These are phyloP conservation scores for Chloroceryle aenea DNA, from an alignment of 2,113 vertebrate genomes.

Conservation along the genomic window DNA sequence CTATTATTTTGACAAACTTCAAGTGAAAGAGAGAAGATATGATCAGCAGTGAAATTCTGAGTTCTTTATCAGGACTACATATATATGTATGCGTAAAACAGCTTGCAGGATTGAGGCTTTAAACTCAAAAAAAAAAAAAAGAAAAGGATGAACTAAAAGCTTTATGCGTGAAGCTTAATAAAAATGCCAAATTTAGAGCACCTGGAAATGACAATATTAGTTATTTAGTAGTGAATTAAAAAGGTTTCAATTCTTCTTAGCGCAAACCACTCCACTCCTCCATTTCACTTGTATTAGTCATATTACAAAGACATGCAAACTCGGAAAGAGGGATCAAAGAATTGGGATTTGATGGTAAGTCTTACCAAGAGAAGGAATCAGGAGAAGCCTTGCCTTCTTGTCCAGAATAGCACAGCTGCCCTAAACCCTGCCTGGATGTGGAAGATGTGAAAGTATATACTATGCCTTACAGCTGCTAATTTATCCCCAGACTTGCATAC, in stretches of 20 bases:
- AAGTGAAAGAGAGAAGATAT: conserved; percentile 20
- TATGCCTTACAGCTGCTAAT: background rate
- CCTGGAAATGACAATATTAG: background rate
- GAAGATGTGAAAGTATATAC: background rate
- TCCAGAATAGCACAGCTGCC: background rate
- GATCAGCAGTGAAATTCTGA: conserved; percentile 2
- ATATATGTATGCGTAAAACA: background rate
- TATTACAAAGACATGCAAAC: background rate
- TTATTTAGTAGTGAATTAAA: background rate
- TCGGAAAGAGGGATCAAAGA: background rate
- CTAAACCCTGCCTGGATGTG: background rate
- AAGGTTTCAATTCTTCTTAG: background rate
- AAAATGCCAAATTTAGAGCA: background rate
- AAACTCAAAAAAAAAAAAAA: background rate
- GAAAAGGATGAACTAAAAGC: background rate
- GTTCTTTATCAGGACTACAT: background rate
- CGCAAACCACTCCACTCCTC: fast-evolving
- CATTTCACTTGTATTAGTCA: background rate
- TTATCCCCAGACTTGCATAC: background rate
- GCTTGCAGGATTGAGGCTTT: background rate
- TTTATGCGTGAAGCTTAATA: background rate
- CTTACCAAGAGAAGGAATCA: background rate
- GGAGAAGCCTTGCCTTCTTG: background rate
- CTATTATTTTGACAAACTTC: conserved; percentile 62
- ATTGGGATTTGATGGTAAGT: background rate